These are phyloP conservation scores for Tautogolabrus adspersus DNA, from an alignment of 2,113 vertebrate species.

Conservation along the genomic window DNA sequence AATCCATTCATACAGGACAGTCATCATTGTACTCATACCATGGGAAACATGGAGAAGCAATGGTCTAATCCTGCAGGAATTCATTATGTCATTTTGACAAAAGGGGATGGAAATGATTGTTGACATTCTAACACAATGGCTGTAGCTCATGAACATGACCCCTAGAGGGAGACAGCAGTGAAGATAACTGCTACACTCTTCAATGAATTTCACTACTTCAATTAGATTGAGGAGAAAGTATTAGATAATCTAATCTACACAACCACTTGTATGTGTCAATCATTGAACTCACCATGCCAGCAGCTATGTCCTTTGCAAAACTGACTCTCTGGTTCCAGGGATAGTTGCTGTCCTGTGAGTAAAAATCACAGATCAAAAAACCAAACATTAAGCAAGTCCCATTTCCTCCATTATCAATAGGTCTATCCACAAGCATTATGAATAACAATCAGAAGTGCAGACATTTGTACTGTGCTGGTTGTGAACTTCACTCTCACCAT, in stretches of 20 bases:
- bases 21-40: slow-evolving; percentile 36
- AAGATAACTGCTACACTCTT: not conserved
- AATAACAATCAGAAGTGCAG: not conserved
- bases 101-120: slow-evolving; percentile 13
- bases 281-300: slow-evolving; percentile 91
- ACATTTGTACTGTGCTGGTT: not conserved
- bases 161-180: slow-evolving; percentile 60
- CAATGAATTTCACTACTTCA: not conserved
- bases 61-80: slow-evolving; percentile 52
- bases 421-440: not conserved
- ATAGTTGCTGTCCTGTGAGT: slow-evolving; percentile 89
- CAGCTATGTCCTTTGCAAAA: slow-evolving; percentile 95
- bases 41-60: slow-evolving; percentile 4
- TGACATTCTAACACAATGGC: not conserved
- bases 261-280: not conserved
- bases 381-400: not conserved
- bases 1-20: slow-evolving; percentile 37
- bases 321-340: slow-evolving; percentile 96
- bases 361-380: slow-evolving; percentile 1
- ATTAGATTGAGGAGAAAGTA: not conserved
- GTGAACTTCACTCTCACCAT: slow-evolving; percentile 84
- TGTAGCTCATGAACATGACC: slow-evolving; percentile 36
- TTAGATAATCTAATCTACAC: not conserved
- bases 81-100: slow-evolving; percentile 31
- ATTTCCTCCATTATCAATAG: not conserved